Conservation (phyloP, 2,888 invertebrate genomes). For the Uropetala carovei region DNA sequence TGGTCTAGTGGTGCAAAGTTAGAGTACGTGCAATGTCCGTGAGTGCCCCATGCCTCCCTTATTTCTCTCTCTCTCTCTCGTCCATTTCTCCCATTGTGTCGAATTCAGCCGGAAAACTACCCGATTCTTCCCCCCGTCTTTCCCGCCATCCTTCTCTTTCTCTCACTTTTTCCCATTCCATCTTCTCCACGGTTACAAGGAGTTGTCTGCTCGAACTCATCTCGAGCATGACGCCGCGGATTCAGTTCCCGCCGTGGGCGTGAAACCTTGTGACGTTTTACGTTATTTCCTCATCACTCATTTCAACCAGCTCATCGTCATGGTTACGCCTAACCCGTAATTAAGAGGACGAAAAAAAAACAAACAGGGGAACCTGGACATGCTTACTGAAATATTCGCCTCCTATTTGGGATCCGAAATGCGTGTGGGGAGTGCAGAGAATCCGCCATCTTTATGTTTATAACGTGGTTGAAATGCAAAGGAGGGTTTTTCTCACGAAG, state of each 20-base stretch:
- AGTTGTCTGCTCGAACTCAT: conserved; percentile 35
- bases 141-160: background rate
- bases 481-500: too few relatives aligned
- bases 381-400: background rate
- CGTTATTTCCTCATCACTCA: conserved; percentile 56
- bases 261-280: conserved; percentile 43
- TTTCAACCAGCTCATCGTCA: conserved; percentile 50
- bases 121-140: conserved; percentile 42
- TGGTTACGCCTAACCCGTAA: conserved; percentile 41
- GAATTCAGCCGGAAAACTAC: background rate
- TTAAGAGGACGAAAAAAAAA: background rate
- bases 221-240: conserved; percentile 31
- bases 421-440: background rate
- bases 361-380: background rate
- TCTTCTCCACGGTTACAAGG: conserved; percentile 22
- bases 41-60: conserved; percentile 38
- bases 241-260: conserved; percentile 56
- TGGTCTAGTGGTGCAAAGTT: conserved; percentile 39
- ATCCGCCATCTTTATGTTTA: background rate
- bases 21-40: conserved; percentile 37
- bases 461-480: too few relatives aligned
- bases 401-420: background rate
- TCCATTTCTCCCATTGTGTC: conserved; percentile 14
- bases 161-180: background rate
- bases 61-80: background rate